A percentile compares a stretch with the other conserved stretches of the same genome.
Evolutionary conservation across 2,888 invertebrate species (phyloP).

Genomic region (Ischnus inquisitorius): DNA sequence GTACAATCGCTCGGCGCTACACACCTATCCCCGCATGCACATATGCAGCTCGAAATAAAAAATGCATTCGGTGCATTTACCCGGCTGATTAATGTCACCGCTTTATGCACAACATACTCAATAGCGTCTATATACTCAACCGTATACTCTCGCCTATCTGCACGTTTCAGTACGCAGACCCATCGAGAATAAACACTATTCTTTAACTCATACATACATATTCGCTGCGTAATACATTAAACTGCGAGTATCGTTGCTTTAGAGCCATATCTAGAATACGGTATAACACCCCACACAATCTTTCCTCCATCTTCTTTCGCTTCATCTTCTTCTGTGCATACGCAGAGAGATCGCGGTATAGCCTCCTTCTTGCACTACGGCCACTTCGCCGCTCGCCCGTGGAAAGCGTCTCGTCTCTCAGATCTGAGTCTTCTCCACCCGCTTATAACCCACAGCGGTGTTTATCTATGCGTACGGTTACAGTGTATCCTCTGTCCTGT

Average conservation of each 20-base stretch:
- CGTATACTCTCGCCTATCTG: slow-evolving; percentile 7
- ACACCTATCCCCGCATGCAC: neutral
- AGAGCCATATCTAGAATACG: slow-evolving; percentile 20
- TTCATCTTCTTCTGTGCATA: neutral
- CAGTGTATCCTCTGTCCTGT: neutral
- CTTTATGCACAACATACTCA: neutral
- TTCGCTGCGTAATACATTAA: neutral
- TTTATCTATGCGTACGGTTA: neutral
- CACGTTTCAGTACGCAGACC: slow-evolving; percentile 2
- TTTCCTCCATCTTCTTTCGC: slow-evolving; percentile 11
- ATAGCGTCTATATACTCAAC: neutral
- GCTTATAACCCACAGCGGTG: neutral
- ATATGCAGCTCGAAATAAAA: neutral
- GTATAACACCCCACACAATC: neutral
- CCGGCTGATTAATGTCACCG: slow-evolving; percentile 26
- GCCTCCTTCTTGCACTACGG: neutral
- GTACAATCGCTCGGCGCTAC: neutral
- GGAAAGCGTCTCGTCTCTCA: neutral
- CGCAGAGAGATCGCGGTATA: neutral
- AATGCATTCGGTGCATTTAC: slow-evolving; percentile 29
- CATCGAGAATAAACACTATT: neutral
- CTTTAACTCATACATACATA: neutral
- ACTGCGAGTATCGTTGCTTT: neutral
- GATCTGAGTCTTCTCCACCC: neutral
- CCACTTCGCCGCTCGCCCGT: neutral